Percentiles rank a stretch among this genome's conserved stretches.
Evolutionary conservation across 1,140 invertebrate species (phyloP).

Genomic region (Heliothis virescens): DNA sequence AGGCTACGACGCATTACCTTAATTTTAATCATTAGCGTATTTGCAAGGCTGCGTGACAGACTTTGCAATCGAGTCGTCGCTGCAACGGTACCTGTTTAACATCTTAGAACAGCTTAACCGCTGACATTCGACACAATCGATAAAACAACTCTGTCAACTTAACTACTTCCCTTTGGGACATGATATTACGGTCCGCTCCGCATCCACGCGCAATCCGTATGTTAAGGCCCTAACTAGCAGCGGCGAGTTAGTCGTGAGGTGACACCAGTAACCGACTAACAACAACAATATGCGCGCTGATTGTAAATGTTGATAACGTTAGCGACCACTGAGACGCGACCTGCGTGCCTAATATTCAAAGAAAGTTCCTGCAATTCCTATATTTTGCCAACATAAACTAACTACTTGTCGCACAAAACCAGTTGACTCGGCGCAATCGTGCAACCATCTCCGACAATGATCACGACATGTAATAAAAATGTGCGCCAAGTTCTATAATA

Average conservation of each 20-base stretch:
- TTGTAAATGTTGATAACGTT: slow-evolving; percentile 50
- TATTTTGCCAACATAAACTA: slow-evolving; percentile 47
- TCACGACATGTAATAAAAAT: slow-evolving; percentile 46
- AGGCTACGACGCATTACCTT: slow-evolving; percentile 44
- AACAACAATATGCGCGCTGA: slow-evolving; percentile 41
- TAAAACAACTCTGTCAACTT: neutral
- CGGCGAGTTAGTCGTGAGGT: neutral
- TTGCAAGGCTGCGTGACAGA: slow-evolving; percentile 46
- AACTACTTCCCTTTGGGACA: neutral
- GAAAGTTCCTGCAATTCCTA: slow-evolving; percentile 50
- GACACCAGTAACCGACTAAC: slow-evolving; percentile 40
- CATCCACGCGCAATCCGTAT: too few species aligned
- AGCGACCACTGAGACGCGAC: slow-evolving; percentile 45
- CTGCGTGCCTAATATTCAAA: slow-evolving; percentile 49
- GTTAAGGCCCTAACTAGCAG: too few species aligned
- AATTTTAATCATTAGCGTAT: slow-evolving; percentile 51
- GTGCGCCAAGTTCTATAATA: slow-evolving; percentile 1
- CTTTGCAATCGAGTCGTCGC: slow-evolving; percentile 27
- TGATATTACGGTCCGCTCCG: neutral
- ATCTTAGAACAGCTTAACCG: neutral
- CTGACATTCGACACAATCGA: neutral
- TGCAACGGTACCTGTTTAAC: slow-evolving; percentile 18
- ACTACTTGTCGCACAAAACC: slow-evolving; percentile 45
- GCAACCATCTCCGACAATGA: slow-evolving; percentile 40
- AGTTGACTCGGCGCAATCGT: slow-evolving; percentile 28